Conservation (phyloP, 1,140 invertebrate species). For the Penaeus vannamei region DNA sequence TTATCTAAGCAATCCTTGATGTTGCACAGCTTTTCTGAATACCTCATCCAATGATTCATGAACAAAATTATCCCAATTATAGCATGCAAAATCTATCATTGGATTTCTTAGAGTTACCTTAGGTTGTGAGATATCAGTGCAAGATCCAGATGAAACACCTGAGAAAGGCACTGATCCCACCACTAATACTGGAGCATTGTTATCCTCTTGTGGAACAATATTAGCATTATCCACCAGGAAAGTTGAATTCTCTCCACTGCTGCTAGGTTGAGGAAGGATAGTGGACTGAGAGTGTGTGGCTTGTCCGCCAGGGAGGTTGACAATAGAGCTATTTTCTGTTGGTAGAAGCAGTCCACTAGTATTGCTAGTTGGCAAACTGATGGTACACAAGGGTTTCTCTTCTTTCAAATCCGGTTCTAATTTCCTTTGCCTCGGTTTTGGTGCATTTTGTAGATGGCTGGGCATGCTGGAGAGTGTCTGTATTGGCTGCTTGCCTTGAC, state of each 20-base stretch:
- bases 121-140: not conserved
- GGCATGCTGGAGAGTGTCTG: not conserved
- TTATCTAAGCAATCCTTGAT: not conserved
- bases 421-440: conserved; percentile 3
- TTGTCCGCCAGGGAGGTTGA: not conserved
- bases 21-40: not conserved
- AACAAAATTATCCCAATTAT: not conserved
- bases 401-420: not conserved
- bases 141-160: conserved; percentile 11
- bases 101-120: not conserved
- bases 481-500: conserved; percentile 32
- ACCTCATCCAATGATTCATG: not conserved
- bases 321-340: not conserved
- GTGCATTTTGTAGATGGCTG: not conserved
- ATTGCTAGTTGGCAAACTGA: not conserved
- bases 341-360: conserved; percentile 1
- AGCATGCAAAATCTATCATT: not conserved
- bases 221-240: conserved; percentile 23
- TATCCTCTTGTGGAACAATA: not conserved
- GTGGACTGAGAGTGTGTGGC: not conserved
- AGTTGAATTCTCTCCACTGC: not conserved
- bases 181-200: conserved; percentile 13
- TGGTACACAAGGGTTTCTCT: conserved; percentile 25
- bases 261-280: not conserved
- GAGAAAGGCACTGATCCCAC: conserved; percentile 20